Evolutionary conservation across 2,113 vertebrate genomes (phyloP), one percentile per base, ranked within the genome.

Genomic region (Alouatta palliata): DNA sequence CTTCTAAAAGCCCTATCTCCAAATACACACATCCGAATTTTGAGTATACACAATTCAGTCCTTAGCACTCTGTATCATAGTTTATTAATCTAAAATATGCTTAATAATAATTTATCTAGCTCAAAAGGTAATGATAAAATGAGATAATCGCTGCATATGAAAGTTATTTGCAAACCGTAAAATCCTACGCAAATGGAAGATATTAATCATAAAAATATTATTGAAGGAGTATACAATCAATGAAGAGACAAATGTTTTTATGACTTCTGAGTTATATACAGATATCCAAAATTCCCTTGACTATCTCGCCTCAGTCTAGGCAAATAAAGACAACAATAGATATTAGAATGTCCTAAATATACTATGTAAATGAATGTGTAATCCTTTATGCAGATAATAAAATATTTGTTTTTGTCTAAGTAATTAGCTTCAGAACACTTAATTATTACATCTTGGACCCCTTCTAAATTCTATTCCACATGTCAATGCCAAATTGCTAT

Each of bases 321-420:
- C 43, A 96, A 79, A 96, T 4, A 56, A 27, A 56, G 35, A 54
- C 8, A 94, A 11, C 49, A 66, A 49, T 40, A 76, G 3, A 13
- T 52, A 8, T 70, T 54, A 76, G 30, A 75, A 37, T 19, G 21
- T 68, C 25, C n/a, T 95, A 90, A 95, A 58, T 17, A 94, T 37
- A 58, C 35, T 35, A 77, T 40, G 32, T n/a, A 86, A 87, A 54
- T 90, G 32, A 97, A 70, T 43, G 8, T 68, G 8, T 45, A 77
- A 89, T 94, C 40, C 73, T 90, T 91, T 92, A 56, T 97, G 95
- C 17, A 75, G 25, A 79, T 73, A 90, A 76, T 94, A 66, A 97
- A 98, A 68, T 90, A 95, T 96, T 82, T 94, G 68, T 37, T 92
- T 76, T 91, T 90, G 5, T 89, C 37, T 90, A 92, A 97, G 75